Conservation (phyloP, 2,888 invertebrate species). For the Atethmia centrago region DNA sequence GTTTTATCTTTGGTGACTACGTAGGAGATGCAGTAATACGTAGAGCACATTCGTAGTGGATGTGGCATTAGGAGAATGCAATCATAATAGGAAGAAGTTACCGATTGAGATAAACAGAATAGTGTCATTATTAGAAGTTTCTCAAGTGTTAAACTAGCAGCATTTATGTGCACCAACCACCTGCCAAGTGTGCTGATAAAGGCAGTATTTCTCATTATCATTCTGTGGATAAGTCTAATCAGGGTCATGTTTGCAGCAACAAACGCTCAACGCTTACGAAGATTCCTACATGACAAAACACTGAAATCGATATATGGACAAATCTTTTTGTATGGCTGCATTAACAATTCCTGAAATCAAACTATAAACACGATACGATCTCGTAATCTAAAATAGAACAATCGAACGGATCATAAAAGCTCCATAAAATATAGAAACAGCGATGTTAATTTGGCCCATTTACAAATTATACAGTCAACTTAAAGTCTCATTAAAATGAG, state of each 20-base stretch:
- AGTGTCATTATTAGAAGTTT: not conserved
- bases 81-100: not conserved
- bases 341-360: not conserved
- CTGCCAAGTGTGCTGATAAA: not conserved
- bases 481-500: slow-evolving; percentile 59
- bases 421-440: slow-evolving; percentile 35
- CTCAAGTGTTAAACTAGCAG: not conserved
- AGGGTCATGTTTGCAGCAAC: not conserved
- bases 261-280: not conserved
- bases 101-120: not conserved
- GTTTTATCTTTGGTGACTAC: not conserved
- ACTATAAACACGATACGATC: not conserved
- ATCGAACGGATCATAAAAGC: slow-evolving; percentile 21
- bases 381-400: slow-evolving; percentile 28
- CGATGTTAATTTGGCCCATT: slow-evolving; percentile 42
- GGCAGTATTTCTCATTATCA: not conserved
- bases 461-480: slow-evolving; percentile 52
- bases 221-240: not conserved
- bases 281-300: not conserved
- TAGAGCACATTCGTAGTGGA: not conserved
- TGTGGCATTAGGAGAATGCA: not conserved
- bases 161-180: not conserved
- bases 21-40: not conserved
- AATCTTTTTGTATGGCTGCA: not conserved
- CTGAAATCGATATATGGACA: not conserved